These are phyloP conservation scores for Spheniscus mendiculus DNA, from an alignment of 2,113 vertebrate genomes.

Conservation along the genomic window DNA sequence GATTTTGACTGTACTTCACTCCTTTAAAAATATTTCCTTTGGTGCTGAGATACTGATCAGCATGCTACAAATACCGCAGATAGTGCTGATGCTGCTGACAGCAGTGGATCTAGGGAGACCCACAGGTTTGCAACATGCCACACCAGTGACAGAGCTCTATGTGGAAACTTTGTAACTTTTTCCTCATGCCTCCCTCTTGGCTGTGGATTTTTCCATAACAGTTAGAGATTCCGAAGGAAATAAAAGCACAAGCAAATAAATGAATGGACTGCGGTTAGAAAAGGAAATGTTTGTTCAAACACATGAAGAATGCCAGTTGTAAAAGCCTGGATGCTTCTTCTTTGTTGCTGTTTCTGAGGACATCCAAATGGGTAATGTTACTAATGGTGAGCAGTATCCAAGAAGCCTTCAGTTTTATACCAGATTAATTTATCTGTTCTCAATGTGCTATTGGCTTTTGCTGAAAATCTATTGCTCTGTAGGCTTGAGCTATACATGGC, in stretches of 20 bases:
- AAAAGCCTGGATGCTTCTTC: not conserved
- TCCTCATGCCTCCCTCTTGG: not conserved
- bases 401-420: not conserved
- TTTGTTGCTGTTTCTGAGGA: slow-evolving; percentile 1
- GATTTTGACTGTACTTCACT: not conserved
- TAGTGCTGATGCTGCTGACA: not conserved
- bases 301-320: slow-evolving; percentile 17
- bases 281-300: slow-evolving; percentile 57
- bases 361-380: not conserved
- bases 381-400: not conserved
- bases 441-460: not conserved
- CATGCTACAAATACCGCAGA: not conserved
- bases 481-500: not conserved
- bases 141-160: not conserved
- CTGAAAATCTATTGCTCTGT: not conserved
- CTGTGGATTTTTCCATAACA: slow-evolving; percentile 54
- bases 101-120: not conserved
- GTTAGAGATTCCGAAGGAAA: slow-evolving; percentile 54
- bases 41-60: not conserved
- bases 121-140: not conserved
- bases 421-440: not conserved
- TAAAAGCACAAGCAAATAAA: slow-evolving; percentile 43
- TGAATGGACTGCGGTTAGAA: slow-evolving; percentile 14
- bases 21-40: not conserved
- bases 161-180: slow-evolving; percentile 43